Base-by-base conservation (phyloP, 2,888 invertebrate species). In the Tenodera sinensis region DNA sequence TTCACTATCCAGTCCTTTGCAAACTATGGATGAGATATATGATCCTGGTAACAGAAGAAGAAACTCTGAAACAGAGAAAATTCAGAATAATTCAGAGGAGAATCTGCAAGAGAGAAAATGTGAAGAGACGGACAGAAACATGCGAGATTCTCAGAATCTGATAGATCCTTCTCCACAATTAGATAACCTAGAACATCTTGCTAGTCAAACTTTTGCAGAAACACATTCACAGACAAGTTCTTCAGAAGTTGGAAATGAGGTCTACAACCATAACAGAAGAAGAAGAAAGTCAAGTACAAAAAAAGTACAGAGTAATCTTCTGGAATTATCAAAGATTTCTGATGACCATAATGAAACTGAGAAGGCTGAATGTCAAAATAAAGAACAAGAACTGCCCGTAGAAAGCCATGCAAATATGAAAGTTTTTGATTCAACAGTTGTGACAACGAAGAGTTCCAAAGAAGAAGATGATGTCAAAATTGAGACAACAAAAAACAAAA, bases 391-490 rank as follows among this genome's bases (percentile, higher is more conserved):
- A 34, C 27, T 34, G 25, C 4, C 12, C 14, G 15, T 9, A 87
- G 34, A 82, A 30, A 54, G 25, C 15, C 28, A 12, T n/a, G 47
- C 3, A 84, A 4, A 85, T 9, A 85, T 47, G 27, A 27, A 25
- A 27, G 47, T 27, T 47, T 25, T 14, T 92, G 8, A 91, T 91
- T 25, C 54, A 71, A 3, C 3, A 20, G 15, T 6, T 71, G 54
- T 42, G 15, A 87, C 6, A 15, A 30, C 34, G 25, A 25, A 25
- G 14, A 12, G 47, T 28, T 47, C 28, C 28, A 42, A 27, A 14
- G 27, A 27, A 3, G 14, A 47, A 47, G n/a, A 34, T 3, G 15
- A 54, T 47, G 28, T 12, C 8, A 25, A 27, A 54, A n/a, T 2
- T 47, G 85, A 54, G 27, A 14, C 12, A 83, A 83, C 83, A 83